Evolutionary conservation across 2,113 vertebrate species (phyloP).

Genomic region (Trematocara unimaculatum): DNA sequence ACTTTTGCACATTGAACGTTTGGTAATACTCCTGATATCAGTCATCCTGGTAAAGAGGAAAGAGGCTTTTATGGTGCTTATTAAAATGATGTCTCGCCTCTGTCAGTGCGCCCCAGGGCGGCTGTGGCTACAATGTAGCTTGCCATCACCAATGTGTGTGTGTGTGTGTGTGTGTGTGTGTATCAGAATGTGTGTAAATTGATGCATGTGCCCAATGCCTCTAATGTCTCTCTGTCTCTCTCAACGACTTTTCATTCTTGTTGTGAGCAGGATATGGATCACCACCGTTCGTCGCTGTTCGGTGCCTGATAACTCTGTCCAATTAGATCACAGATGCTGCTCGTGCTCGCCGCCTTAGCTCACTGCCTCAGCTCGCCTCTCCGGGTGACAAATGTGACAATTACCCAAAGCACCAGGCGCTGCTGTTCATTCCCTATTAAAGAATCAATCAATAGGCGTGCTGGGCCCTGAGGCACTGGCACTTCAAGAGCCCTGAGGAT

Average conservation of each 20-base stretch:
- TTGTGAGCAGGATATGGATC: constrained; percentile 47
- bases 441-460: constrained; percentile 37
- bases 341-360: not conserved
- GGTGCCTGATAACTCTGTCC: constrained; percentile 53
- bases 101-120: too few relatives aligned
- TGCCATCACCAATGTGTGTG: too few relatives aligned
- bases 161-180: not conserved
- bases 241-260: constrained; percentile 41
- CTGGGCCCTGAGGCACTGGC: not conserved
- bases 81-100: not conserved
- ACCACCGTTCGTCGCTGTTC: constrained; percentile 8
- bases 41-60: not conserved
- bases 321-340: constrained; percentile 43
- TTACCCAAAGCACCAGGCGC: constrained; percentile 42
- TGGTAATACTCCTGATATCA: not conserved
- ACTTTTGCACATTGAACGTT: not conserved
- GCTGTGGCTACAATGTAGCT: too few relatives aligned
- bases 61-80: not conserved
- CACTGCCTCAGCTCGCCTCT: constrained; percentile 9
- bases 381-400: constrained; percentile 58
- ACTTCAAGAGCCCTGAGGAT: not conserved
- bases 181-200: not conserved
- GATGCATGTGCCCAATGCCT: constrained; percentile 18
- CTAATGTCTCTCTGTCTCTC: constrained; percentile 32
- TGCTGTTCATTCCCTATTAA: constrained; percentile 50